Base-by-base conservation (phyloP, 2,888 invertebrate species). In the Uropetala carovei region DNA sequence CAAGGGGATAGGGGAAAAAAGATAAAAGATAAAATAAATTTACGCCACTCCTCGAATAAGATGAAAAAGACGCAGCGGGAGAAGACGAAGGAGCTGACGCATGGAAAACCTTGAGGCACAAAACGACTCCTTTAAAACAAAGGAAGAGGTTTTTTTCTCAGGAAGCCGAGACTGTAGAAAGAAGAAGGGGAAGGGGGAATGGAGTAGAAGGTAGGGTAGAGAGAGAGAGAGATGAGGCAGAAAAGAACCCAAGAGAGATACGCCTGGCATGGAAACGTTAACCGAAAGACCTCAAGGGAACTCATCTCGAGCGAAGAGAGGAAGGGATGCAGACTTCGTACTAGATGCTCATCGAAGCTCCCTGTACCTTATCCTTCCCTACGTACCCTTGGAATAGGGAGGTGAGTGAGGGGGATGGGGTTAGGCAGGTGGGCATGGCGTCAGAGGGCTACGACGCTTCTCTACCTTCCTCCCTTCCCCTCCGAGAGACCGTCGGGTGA, bases 41-140 rank as follows among this genome's bases (percentile, higher is more conserved):
- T 22, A 68, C 68, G n/a, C 68, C 68, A 68, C 68, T 68, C 22
- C n/a, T 68, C n/a, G 43, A 43, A 43, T 68, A 1, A 3, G 18
- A 3, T n/a, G 68, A 68, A 68, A 18, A 68, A 18, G n/a, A 68
- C 68, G 68, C 68, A 68, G 68, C 68, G 18, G 68, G n/a, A 68
- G 22, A n/a, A 64, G 64, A 64, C 5, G 64, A n/a, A 16, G 64
- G 64, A 18, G 68, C 18, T 68, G 68, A 68, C 16, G 68, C 68
- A 68, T 18, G 18, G 68, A 68, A 68, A 18, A 18, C 22, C 22
- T 18, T n/a, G 68, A 22, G n/a, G 68, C 68, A n/a, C 68, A 68
- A 68, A 68, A 68, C 68, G 68, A 68, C 68, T 22, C 18, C 68
- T 68, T 68, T 68, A 11, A 68, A 68, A 68, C n/a, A n/a, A 68